Evolutionary conservation across 2,113 vertebrate species (phyloP), one percentile per base, ranked within the genome.

Genomic region (Oreochromis tanganicae): DNA sequence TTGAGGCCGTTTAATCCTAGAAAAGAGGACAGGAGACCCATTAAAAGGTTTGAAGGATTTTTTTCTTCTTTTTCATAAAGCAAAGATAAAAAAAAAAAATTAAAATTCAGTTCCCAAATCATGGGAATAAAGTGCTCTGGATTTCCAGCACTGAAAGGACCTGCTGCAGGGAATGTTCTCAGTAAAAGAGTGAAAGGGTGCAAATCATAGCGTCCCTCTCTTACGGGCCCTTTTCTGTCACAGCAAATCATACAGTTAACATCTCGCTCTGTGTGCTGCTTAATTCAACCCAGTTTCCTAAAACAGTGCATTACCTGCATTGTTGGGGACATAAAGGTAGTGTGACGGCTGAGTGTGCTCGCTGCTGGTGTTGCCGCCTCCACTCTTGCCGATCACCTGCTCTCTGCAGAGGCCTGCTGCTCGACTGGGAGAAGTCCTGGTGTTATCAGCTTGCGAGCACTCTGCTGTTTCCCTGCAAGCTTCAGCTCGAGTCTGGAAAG

Each of bases 291-390:
- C 34, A 21, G 19, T 68, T 21, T 43, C 38, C 41, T 32, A 19
- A 78, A 7, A 50, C 46, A 17, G 27, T 16, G 13, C 54, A 16
- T 41, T 91, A 98, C 98, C 98, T 86, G 97, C 89, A 2, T 96
- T 91, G 88, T 97, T 95, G 27, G 97, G 97, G 52, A 99, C 94
- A 2, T 97, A 98, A 57, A 98, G 96, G 92, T 97, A 99, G 48
- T 97, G 98, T 24, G 96, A 95, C 1, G 96, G 92, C 50, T 87
- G 94, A 24, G 94, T 68, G 2, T 87, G 61, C 2, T 96, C 96
- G 27, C 88, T 89, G 91, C 88, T 36, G 85, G 85, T 36, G 16
- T 19, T 56, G 73, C 12, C 43, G 12, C 34, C 16, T 2, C 3
- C 48, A 19, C 66, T 38, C 24, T 89, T 85, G 1, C 34, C 3